phyloP scores from a whole-genome alignment of 2,797 vertebrate species.

The Phyllotis vaccarum region DNA sequence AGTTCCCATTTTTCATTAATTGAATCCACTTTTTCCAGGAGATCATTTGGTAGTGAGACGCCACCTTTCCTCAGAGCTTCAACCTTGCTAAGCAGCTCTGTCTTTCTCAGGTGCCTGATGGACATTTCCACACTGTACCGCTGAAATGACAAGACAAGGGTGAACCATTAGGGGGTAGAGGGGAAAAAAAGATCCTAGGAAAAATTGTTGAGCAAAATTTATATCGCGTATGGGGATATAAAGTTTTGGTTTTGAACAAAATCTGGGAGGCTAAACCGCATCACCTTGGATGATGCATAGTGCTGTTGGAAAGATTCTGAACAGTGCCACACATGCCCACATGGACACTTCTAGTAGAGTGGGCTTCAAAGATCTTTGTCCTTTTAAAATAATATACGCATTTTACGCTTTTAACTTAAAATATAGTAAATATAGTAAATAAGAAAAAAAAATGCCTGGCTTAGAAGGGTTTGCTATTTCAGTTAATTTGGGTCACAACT shows the following conservation, averaged over 20 bases:
- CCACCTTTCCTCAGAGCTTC: conserved; percentile 94
- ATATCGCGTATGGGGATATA: not conserved
- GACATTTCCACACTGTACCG: conserved; percentile 95
- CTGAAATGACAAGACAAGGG: conserved; percentile 88
- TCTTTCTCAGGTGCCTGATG: conserved; percentile 94
- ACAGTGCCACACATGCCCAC: not conserved
- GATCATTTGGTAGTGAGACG: conserved; percentile 90
- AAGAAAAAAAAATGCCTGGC: conserved; percentile 25
- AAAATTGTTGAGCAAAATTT: conserved; percentile 60
- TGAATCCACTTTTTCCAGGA: conserved; percentile 94
- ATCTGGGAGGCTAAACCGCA: not conserved
- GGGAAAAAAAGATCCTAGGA: conserved; percentile 56
- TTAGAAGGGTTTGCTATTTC: not conserved
- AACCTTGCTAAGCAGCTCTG: conserved; percentile 93
- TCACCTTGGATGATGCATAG: not conserved
- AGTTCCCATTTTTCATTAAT: conserved; percentile 96
- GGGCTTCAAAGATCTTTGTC: not conserved
- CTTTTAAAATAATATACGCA: not conserved
- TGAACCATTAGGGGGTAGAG: conserved; percentile 71
- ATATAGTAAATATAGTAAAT: conserved; percentile 15
- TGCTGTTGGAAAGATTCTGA: not conserved
- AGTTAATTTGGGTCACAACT: conserved; percentile 24
- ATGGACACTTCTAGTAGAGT: not conserved
- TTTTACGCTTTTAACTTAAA: conserved; percentile 48
- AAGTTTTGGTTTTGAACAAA: conserved; percentile 48